phyloP scores from a whole-genome alignment of 2,113 vertebrate species.

The Dendrocopos noguchii region DNA sequence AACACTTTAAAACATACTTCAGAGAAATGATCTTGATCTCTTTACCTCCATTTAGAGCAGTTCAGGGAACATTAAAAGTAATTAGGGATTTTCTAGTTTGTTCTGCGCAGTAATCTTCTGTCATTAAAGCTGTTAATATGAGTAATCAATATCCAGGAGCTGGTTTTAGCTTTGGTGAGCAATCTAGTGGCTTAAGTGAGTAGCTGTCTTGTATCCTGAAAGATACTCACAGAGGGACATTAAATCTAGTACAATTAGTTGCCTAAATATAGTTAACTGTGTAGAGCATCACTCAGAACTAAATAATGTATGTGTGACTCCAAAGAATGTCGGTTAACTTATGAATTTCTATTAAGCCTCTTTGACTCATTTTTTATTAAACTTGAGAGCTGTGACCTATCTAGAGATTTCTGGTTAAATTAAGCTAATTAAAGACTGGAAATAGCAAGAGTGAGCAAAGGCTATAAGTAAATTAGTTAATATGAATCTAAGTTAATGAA shows the following conservation, averaged over 20 bases:
- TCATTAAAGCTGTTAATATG: constrained; percentile 20
- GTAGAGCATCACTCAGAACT: constrained; percentile 44
- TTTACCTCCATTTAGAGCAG: not conserved
- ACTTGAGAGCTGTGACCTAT: constrained; percentile 73
- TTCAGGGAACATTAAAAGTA: not conserved
- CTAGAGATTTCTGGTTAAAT: constrained; percentile 73
- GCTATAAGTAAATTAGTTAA: constrained; percentile 51
- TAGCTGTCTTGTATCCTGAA: not conserved
- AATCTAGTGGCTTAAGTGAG: not conserved
- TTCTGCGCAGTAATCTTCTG: not conserved
- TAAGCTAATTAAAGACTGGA: constrained; percentile 72
- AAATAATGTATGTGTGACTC: constrained; percentile 71
- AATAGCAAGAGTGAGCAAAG: constrained; percentile 55
- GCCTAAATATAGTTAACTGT: constrained; percentile 55
- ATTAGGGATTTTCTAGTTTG: not conserved
- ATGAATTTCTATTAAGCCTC: constrained; percentile 68
- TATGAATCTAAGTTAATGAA: constrained; percentile 65
- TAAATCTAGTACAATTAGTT: constrained; percentile 24
- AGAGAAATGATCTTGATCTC: not conserved
- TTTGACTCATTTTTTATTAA: constrained; percentile 75
- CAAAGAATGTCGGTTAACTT: constrained; percentile 67
- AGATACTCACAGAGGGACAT: not conserved
- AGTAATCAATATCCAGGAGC: not conserved
- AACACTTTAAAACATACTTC: not conserved
- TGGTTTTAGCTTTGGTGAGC: not conserved